phyloP scores from a whole-genome alignment of 2,113 vertebrate genomes.

The Neolamprologus variostigma region DNA sequence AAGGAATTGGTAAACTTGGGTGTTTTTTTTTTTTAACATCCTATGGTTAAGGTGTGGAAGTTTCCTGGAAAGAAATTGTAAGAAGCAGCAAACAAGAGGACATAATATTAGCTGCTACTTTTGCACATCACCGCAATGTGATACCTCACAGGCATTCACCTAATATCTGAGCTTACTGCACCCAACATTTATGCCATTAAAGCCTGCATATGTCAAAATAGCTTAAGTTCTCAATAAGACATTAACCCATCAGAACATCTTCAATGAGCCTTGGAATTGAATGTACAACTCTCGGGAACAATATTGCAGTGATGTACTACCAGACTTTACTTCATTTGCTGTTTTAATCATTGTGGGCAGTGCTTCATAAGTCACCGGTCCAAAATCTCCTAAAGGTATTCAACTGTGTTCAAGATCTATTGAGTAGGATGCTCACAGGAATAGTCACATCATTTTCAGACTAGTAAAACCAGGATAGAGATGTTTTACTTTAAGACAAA shows the following conservation, averaged over 20 bases:
- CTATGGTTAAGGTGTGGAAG: neutral
- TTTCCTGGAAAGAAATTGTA: neutral
- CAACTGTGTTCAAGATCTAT: neutral
- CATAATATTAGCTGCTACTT: neutral
- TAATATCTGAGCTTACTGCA: neutral
- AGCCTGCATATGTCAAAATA: neutral
- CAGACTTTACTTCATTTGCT: neutral
- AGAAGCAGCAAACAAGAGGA: neutral
- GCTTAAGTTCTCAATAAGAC: neutral
- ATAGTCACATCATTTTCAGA: neutral
- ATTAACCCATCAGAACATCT: neutral
- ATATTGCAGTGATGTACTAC: rapidly evolving
- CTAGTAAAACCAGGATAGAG: neutral
- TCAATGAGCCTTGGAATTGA: neutral
- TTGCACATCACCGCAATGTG: neutral
- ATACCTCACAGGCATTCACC: neutral
- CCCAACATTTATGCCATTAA: neutral
- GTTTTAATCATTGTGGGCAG: neutral
- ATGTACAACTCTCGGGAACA: rapidly evolving
- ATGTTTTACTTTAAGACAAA: neutral
- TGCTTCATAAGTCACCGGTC: neutral
- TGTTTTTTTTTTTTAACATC: neutral
- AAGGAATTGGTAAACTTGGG: neutral
- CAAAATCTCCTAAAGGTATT: neutral
- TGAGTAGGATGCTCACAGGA: neutral